These are phyloP conservation scores for Cecidostiba fungosa DNA, from an alignment of 2,888 invertebrate species.

Conservation along the genomic window DNA sequence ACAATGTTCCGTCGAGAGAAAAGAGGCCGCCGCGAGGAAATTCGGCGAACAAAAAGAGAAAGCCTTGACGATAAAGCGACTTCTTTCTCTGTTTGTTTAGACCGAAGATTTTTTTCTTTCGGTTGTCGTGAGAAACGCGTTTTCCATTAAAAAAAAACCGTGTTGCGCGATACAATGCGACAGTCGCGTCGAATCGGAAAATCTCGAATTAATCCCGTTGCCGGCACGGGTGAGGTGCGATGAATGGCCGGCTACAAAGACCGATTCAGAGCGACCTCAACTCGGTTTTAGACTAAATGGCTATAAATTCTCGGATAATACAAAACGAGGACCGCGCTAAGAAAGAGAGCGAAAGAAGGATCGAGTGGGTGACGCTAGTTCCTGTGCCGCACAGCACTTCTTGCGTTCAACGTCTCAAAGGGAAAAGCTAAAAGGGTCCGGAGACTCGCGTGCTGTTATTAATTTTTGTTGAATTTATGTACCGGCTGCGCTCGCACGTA, in stretches of 20 bases:
- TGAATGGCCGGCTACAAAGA: conserved; percentile 52
- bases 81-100: neutral
- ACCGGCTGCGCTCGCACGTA: neutral
- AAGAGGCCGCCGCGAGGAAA: conserved; percentile 48
- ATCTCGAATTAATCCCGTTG: conserved; percentile 63
- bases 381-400: neutral
- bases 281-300: conserved; percentile 59
- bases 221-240: neutral
- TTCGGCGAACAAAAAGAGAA: conserved; percentile 55
- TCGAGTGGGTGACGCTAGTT: conserved; percentile 44
- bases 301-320: conserved; percentile 64
- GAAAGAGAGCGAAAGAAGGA: conserved; percentile 41
- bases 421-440: conserved; percentile 53
- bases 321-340: conserved; percentile 33
- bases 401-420: conserved; percentile 27
- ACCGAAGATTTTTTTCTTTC: neutral
- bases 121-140: conserved; percentile 34
- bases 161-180: conserved; percentile 6
- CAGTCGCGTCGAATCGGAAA: conserved; percentile 62
- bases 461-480: conserved; percentile 56
- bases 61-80: conserved; percentile 45
- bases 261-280: conserved; percentile 45
- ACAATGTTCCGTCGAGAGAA: conserved; percentile 54
- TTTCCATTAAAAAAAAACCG: conserved; percentile 20
- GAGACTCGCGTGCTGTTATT: conserved; percentile 49